Conservation (phyloP, 2,888 invertebrate species). For the Dendrolimus pini region DNA sequence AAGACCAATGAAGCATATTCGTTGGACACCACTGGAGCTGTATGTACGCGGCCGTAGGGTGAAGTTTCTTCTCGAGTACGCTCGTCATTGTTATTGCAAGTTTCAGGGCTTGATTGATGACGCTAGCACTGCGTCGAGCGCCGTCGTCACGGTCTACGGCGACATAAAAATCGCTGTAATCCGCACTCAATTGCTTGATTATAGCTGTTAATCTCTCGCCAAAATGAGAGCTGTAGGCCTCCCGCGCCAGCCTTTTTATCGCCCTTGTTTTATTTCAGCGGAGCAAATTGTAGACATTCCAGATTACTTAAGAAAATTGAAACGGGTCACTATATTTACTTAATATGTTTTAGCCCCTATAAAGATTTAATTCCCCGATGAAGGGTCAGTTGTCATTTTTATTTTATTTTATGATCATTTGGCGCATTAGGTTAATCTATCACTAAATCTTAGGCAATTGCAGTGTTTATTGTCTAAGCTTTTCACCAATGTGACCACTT, state of each 20-base stretch:
- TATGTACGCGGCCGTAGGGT: neutral
- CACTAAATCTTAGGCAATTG: too few relatives aligned
- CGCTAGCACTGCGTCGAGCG: conserved; percentile 2
- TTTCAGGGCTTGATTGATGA: conserved; percentile 29
- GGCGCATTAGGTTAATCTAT: too few relatives aligned
- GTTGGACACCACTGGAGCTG: neutral
- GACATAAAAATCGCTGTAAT: conserved; percentile 69
- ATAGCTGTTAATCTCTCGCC: conserved; percentile 65
- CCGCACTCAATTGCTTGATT: conserved; percentile 68
- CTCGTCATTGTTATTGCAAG: conserved; percentile 54
- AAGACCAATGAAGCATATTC: neutral
- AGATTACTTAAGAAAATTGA: conserved; percentile 66
- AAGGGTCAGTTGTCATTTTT: too few relatives aligned
- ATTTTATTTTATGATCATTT: too few relatives aligned
- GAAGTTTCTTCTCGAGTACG: conserved; percentile 27
- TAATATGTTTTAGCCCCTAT: conserved; percentile 36
- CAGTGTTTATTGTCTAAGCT: too few relatives aligned
- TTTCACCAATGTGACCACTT: too few relatives aligned
- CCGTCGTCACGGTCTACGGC: conserved; percentile 28
- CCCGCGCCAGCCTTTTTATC: conserved; percentile 41
- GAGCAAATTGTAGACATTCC: conserved; percentile 52
- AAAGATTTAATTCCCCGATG: conserved; percentile 23
- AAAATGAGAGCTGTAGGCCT: conserved; percentile 42
- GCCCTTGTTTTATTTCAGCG: conserved; percentile 51
- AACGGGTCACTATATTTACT: conserved; percentile 38